phyloP scores from a whole-genome alignment of 1,140 invertebrate genomes.

The Diprion similis region DNA sequence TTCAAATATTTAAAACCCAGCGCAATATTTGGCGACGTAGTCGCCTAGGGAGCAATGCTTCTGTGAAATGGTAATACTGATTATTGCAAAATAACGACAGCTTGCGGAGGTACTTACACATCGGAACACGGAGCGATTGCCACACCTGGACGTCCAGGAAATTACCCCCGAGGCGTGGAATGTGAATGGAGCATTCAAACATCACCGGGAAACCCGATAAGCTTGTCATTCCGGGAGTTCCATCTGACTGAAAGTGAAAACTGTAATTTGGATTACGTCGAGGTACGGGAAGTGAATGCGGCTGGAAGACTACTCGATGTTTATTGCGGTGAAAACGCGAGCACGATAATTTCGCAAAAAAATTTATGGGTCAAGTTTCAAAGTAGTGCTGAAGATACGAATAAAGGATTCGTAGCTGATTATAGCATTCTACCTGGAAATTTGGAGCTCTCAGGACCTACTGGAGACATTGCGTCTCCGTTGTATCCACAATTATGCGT shows the following conservation, averaged over 20 bases:
- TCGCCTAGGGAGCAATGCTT: too few species aligned
- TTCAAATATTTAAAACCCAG: too few species aligned
- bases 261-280: slow-evolving; percentile 86
- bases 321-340: slow-evolving; percentile 75
- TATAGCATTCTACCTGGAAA: slow-evolving; percentile 73
- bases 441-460: slow-evolving; percentile 63
- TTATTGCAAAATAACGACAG: slow-evolving; percentile 40
- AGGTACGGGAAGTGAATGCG: slow-evolving; percentile 73
- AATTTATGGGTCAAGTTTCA: slow-evolving; percentile 85
- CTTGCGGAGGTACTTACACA: slow-evolving; percentile 74
- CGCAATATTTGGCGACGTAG: too few species aligned
- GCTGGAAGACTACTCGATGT: slow-evolving; percentile 72
- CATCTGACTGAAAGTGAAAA: slow-evolving; percentile 74
- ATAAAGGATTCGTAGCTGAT: slow-evolving; percentile 77
- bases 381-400: slow-evolving; percentile 70
- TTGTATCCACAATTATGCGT: slow-evolving; percentile 72
- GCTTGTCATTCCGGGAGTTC: slow-evolving; percentile 71
- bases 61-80: too few species aligned
- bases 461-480: slow-evolving; percentile 80
- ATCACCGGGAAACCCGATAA: slow-evolving; percentile 72
- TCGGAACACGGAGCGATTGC: slow-evolving; percentile 71
- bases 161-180: slow-evolving; percentile 76
- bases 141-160: slow-evolving; percentile 79
- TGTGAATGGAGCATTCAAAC: slow-evolving; percentile 79
- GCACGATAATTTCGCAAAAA: slow-evolving; percentile 62